phyloP scores from a whole-genome alignment of 2,797 vertebrate species.

The Urosaurus nigricauda region DNA sequence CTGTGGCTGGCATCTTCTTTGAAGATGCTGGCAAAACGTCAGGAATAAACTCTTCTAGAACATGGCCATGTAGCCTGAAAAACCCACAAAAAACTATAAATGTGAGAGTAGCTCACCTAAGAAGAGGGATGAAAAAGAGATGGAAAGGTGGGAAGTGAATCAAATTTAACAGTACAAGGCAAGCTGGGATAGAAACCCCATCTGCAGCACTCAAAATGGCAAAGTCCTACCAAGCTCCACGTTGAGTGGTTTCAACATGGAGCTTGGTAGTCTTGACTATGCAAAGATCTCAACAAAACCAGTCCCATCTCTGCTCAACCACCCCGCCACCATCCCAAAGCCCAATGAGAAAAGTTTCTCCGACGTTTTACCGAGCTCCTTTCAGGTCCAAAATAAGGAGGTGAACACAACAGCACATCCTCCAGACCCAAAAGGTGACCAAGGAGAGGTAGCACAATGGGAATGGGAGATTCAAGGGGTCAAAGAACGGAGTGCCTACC shows the following conservation, averaged over 20 bases:
- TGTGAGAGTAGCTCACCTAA: slow-evolving; percentile 83
- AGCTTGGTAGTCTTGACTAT: background rate
- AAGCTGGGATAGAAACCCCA: no score
- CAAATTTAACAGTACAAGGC: background rate
- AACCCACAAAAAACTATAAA: no score
- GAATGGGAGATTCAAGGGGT: rapidly evolving
- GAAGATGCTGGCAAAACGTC: no score
- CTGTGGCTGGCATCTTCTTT: no score
- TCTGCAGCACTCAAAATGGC: background rate
- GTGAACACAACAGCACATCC: background rate
- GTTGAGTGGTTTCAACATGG: no score
- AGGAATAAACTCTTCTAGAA: no score
- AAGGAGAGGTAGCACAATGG: background rate
- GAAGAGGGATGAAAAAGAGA: background rate
- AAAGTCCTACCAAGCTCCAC: rapidly evolving
- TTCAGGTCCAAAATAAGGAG: background rate
- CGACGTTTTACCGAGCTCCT: no score
- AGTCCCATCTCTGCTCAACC: no score
- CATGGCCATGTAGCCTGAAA: no score
- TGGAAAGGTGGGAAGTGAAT: background rate
- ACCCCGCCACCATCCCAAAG: no score
- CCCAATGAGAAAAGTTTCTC: background rate
- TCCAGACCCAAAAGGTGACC: no score
- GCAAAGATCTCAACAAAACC: background rate
- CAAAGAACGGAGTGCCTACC: rapidly evolving